A percentile compares a stretch with the other conserved stretches of the same genome.
These are phyloP conservation scores for Drosophila pseudotakahashii DNA, from an alignment of 2,888 invertebrate species.

Conservation along the genomic window DNA sequence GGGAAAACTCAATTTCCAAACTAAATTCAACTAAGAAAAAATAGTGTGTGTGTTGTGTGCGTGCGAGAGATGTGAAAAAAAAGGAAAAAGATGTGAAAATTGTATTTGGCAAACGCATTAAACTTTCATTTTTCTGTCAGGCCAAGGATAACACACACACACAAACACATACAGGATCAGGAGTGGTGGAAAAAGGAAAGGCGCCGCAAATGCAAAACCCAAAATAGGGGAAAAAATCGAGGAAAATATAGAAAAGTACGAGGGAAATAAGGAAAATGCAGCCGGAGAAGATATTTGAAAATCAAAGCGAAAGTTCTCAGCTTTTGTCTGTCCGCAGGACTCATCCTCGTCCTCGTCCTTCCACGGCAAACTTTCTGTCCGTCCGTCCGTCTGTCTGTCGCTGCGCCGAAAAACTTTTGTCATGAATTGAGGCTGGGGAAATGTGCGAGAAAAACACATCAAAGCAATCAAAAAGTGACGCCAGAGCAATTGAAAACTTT, in stretches of 20 bases:
- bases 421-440: conserved; percentile 77
- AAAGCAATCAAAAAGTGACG: conserved; percentile 80
- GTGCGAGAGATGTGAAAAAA: neutral
- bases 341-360: conserved; percentile 14
- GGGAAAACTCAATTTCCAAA: conserved; percentile 46
- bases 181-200: neutral
- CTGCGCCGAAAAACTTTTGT: conserved; percentile 70
- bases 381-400: conserved; percentile 4
- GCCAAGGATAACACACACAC: conserved; percentile 55
- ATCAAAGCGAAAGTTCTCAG: conserved; percentile 77
- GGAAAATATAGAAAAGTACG: conserved; percentile 4
- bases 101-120: conserved; percentile 82
- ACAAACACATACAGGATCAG: neutral
- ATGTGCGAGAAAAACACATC: conserved; percentile 80
- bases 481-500: conserved; percentile 79
- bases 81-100: conserved; percentile 64
- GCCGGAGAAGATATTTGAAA: conserved; percentile 60
- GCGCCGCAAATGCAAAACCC: conserved; percentile 21
- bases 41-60: conserved; percentile 10
- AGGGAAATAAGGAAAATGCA: conserved; percentile 30
- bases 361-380: conserved; percentile 27
- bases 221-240: neutral
- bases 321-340: conserved; percentile 49
- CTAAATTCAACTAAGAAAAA: conserved; percentile 44
- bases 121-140: conserved; percentile 81